Evolutionary conservation across 2,888 invertebrate genomes (phyloP).

Genomic region (Caenorhabditis japonica): DNA sequence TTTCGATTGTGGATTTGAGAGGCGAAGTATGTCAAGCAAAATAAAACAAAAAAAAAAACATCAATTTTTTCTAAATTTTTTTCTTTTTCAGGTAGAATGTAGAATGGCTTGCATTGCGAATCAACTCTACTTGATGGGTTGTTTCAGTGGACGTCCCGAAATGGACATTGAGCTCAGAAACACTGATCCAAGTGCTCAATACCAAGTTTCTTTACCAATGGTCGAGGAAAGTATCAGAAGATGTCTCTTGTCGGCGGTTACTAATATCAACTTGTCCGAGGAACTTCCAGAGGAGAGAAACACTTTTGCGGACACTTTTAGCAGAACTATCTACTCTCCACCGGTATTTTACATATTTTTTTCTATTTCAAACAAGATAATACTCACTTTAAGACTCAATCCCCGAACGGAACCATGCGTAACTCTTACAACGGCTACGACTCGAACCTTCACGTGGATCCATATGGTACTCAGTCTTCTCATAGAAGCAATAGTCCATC

Average conservation of each 20-base stretch:
- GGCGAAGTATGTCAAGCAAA: conserved; percentile 67
- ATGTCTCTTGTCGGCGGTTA: conserved; percentile 76
- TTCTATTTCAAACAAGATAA: not conserved
- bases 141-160: conserved; percentile 74
- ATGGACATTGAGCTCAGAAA: conserved; percentile 70
- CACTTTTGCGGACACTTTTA: conserved; percentile 56
- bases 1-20: conserved; percentile 65
- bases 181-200: conserved; percentile 63
- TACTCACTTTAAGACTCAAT: conserved; percentile 33
- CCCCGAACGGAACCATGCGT: conserved; percentile 43
- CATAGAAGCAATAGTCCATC: conserved; percentile 43
- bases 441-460: conserved; percentile 34
- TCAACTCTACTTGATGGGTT: conserved; percentile 75
- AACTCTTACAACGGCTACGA: conserved; percentile 53
- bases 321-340: conserved; percentile 53
- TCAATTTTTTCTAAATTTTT: no score
- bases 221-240: conserved; percentile 77
- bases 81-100: conserved; percentile 68
- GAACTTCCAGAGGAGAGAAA: conserved; percentile 50
- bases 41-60: conserved; percentile 1
- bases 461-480: conserved; percentile 25
- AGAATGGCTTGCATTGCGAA: conserved; percentile 76
- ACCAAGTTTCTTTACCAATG: conserved; percentile 56
- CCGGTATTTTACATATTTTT: conserved; percentile 20
- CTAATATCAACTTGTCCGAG: conserved; percentile 75